Evolutionary conservation across 2,888 invertebrate species (phyloP), one percentile per base, ranked within the genome.

Genomic region (Criorhina ranunculi): DNA sequence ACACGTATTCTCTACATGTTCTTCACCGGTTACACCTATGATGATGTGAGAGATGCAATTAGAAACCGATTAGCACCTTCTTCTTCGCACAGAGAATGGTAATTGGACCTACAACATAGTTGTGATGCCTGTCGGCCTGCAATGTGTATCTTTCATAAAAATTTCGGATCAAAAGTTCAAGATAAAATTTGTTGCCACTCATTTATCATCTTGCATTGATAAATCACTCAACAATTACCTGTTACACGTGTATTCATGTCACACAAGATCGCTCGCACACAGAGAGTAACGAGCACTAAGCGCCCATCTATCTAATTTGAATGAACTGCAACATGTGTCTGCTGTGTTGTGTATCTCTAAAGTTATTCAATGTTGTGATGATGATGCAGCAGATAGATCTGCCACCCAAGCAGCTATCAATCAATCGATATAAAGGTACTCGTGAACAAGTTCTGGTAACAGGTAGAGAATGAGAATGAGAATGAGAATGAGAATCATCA

Each of bases 391-490:
- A 72, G 72, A 82, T 73, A 83, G 73, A 85, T 80, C 85, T 76
- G 69, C 87, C 87, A 87, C 87, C 85, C 79, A 87, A 66, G 88
- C 81, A 82, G 87, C 73, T 83, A 86, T 86, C 85, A 81, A 87
- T 86, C 87, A 87, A 81, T 86, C 66, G 78, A 83, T 69, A 46
- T 24, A 24, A 24, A 35, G 79, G 59, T n/a, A n/a, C n/a, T n/a
- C n/a, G 17, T 60, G 82, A 83, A 78, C 69, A 83, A 69, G 83
- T 83, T 83, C 55, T 78, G 37, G 35, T 31, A 64, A 51, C 72
- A 79, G 72, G 79, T 72, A 70, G 29, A 42, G 44, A 51, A n/a
- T n/a, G 5, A n/a, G 57, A n/a, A 37, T 44, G 44, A 31, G 42
- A 49, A 67, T 73, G 5, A n/a, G 57, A n/a, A 37, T 44, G 44